phyloP scores from a whole-genome alignment of 2,797 vertebrate genomes.

The Bufotes viridis region DNA sequence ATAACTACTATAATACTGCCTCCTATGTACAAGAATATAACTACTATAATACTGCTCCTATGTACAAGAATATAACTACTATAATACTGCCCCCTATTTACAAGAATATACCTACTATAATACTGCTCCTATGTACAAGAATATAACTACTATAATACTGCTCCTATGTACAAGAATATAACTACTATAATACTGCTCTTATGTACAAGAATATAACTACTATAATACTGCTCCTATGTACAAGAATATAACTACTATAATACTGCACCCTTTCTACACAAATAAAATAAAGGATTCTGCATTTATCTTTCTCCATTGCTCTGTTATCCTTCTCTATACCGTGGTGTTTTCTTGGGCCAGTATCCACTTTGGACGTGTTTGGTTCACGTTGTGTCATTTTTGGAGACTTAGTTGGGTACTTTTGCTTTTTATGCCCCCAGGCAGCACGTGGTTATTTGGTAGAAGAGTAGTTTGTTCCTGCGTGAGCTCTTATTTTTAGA shows the following conservation, averaged over 20 bases:
- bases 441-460: neutral
- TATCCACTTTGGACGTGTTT: neutral
- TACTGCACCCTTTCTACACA: too few relatives aligned
- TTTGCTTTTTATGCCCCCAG: too few relatives aligned
- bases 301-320: too few relatives aligned
- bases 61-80: neutral
- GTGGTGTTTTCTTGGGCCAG: too few relatives aligned
- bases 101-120: neutral
- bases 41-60: neutral
- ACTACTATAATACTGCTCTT: neutral
- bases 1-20: conserved; percentile 8
- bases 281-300: too few relatives aligned
- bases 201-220: neutral
- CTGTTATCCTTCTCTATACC: too few relatives aligned
- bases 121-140: neutral
- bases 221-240: too few relatives aligned
- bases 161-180: neutral
- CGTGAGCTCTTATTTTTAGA: conserved; percentile 18
- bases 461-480: neutral
- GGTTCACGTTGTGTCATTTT: neutral
- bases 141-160: neutral
- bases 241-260: too few relatives aligned
- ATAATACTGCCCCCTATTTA: neutral
- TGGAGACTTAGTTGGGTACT: neutral
- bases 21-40: conserved; percentile 4